phyloP scores from a whole-genome alignment of 2,797 vertebrate genomes.

The Characodon lateralis region DNA sequence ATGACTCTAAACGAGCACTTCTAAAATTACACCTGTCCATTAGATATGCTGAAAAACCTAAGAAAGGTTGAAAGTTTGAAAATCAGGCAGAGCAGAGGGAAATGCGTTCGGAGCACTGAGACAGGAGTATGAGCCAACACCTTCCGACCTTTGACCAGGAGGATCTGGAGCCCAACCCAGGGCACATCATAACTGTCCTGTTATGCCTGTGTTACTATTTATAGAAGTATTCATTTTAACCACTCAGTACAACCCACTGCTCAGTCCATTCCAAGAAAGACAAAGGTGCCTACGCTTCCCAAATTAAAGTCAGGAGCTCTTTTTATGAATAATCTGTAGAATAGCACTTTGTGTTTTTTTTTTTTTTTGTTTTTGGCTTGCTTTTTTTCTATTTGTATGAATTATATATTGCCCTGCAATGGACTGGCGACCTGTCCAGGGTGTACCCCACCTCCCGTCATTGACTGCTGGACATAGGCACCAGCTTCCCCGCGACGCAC shows the following conservation, averaged over 20 bases:
- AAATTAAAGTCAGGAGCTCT: background rate
- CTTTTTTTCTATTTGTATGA: background rate
- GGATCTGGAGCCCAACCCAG: conserved; percentile 1
- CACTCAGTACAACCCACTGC: background rate
- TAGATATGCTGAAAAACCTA: background rate
- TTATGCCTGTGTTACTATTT: conserved; percentile 6
- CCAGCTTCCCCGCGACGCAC: too few relatives aligned
- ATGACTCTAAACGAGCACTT: background rate
- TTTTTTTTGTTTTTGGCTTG: too few relatives aligned
- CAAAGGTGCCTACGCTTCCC: background rate
- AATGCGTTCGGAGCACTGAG: background rate
- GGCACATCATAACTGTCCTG: background rate
- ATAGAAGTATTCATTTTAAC: background rate
- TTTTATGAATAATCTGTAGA: background rate
- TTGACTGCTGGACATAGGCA: too few relatives aligned
- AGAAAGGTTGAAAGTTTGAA: background rate
- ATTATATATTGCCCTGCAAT: background rate
- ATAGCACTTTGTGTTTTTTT: background rate
- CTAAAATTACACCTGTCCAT: background rate
- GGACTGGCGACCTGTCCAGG: too few relatives aligned
- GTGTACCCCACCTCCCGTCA: too few relatives aligned
- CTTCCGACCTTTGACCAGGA: background rate
- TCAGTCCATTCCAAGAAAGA: background rate
- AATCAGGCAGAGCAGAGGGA: background rate
- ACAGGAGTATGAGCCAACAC: background rate